Evolutionary conservation across 2,113 vertebrate species (phyloP), one percentile per base, ranked within the genome.

Genomic region (Mesembrinibis cayennensis): DNA sequence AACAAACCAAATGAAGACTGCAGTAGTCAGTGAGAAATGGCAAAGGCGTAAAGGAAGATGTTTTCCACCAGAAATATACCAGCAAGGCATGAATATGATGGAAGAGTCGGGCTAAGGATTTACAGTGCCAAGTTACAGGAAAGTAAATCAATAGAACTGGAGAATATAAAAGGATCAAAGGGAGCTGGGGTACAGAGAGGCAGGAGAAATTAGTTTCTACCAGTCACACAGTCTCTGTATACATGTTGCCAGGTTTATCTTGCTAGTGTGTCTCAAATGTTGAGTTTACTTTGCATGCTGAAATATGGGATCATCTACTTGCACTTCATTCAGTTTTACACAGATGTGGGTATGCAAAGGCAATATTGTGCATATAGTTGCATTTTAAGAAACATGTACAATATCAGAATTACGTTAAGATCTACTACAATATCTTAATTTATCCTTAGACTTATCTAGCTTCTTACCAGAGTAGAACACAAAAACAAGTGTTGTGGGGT

Each of bases 401-500:
- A 23, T 5, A 2, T 36, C 3, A 2, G 15, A 78, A 69, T 29
- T 56, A 65, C 6, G 2, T 63, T 70, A 88, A 63, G 11, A 53
- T 30, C 10, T 56, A 73, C 19, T 34, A n/a, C 16, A 47, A 4
- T 30, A 50, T 36, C 15, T n/a, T 65, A 42, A 86, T 72, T 59
- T 76, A 77, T 30, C 15, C 30, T 79, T 69, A 56, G 34, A 52
- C 23, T 59, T 65, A 16, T 6, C 27, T n/a, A 66, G 25, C 20
- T 73, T 81, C 55, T 52, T 59, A 76, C 4, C 49, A 69, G n/a
- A 79, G 4, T 2, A 2, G 23, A 45, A 56, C 12, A 69, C 20
- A 74, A 78, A 50, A 82, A 18, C 4, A 66, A 74, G 29, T 0
- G 0, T 10, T 5, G 2, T 25, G 23, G 6, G 3, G 4, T 50